Percentiles rank a stretch among this genome's conserved stretches.
These are phyloP conservation scores for Suricata suricatta DNA, from an alignment of 2,113 vertebrate genomes.

Conservation along the genomic window DNA sequence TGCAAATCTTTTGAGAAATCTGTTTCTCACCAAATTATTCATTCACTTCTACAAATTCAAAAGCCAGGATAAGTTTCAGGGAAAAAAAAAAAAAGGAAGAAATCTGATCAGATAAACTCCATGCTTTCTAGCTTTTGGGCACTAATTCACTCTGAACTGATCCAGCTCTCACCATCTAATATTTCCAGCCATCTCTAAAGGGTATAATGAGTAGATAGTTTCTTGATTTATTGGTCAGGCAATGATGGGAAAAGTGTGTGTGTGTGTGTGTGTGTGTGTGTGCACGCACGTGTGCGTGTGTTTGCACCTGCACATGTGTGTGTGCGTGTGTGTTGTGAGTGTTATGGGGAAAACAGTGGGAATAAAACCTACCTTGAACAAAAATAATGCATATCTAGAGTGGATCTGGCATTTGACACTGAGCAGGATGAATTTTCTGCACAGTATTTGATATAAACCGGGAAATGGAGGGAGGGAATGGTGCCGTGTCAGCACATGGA, in stretches of 20 bases:
- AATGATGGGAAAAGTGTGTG: neutral
- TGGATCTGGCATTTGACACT: conserved; percentile 72
- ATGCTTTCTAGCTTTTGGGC: conserved; percentile 36
- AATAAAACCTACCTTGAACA: conserved; percentile 51
- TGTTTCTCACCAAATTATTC: conserved; percentile 68
- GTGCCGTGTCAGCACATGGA: conserved; percentile 64
- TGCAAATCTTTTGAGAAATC: conserved; percentile 67
- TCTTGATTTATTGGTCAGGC: conserved; percentile 50
- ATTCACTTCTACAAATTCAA: conserved; percentile 65
- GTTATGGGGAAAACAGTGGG: neutral
- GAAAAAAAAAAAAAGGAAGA: neutral
- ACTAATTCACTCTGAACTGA: conserved; percentile 42
- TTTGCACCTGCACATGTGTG: neutral
- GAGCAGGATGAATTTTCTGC: conserved; percentile 70
- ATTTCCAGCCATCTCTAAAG: conserved; percentile 23
- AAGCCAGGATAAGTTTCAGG: conserved; percentile 64
- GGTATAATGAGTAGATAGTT: conserved; percentile 2
- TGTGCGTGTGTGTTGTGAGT: neutral
- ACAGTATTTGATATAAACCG: conserved; percentile 66
- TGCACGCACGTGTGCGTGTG: neutral
- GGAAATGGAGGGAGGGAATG: neutral
- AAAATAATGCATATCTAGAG: conserved; percentile 66
- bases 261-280: neutral
- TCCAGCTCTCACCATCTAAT: conserved; percentile 39
- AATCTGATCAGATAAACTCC: conserved; percentile 47